Percentiles rank a stretch among this genome's conserved stretches.
phyloP scores from a whole-genome alignment of 2,797 vertebrate genomes.

The Pipistrellus pipistrellus region DNA sequence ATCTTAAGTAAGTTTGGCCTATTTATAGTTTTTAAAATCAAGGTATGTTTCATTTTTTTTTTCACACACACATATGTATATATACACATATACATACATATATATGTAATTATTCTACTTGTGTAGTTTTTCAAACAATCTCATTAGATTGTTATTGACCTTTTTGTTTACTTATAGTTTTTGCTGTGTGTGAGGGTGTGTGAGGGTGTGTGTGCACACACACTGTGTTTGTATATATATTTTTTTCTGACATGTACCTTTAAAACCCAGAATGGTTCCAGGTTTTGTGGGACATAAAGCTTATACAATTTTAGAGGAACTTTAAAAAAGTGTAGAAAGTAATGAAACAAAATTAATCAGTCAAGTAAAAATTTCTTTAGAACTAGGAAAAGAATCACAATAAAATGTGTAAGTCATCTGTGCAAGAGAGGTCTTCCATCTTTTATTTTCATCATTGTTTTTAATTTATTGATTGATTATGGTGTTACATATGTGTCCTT shows the following conservation, averaged over 20 bases:
- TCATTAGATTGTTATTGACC: background rate
- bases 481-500: no score
- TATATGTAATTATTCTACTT: background rate
- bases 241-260: background rate
- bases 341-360: background rate
- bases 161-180: background rate
- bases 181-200: background rate
- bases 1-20: background rate
- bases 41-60: background rate
- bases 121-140: background rate
- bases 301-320: background rate
- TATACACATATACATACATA: background rate
- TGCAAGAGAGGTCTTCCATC: background rate
- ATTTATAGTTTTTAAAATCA: slow-evolving; percentile 14
- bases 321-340: background rate
- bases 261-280: background rate
- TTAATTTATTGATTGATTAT: no score
- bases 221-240: background rate
- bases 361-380: background rate
- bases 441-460: background rate
- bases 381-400: background rate
- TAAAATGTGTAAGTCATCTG: background rate
- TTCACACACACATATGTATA: background rate
- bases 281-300: background rate
- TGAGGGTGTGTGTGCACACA: background rate